phyloP scores from a whole-genome alignment of 1,140 invertebrate species.

The Frieseomelitta varia region DNA sequence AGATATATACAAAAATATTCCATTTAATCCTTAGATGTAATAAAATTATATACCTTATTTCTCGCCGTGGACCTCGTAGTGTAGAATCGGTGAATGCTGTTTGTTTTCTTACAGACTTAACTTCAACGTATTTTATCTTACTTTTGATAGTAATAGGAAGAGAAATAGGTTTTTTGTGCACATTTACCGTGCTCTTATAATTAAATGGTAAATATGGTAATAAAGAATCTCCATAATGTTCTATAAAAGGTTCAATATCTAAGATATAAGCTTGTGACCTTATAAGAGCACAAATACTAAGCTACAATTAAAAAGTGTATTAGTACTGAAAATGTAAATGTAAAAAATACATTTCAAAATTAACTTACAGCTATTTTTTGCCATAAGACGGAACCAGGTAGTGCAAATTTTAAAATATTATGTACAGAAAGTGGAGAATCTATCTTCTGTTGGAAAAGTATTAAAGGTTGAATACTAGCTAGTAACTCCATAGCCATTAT shows the following conservation, averaged over 20 bases:
- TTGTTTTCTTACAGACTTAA: slow-evolving; percentile 71
- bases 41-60: slow-evolving; percentile 74
- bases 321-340: not conserved
- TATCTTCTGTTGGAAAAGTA: slow-evolving; percentile 72
- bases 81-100: slow-evolving; percentile 77
- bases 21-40: not conserved
- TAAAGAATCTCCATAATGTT: slow-evolving; percentile 79
- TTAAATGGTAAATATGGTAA: slow-evolving; percentile 73
- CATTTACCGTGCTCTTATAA: slow-evolving; percentile 49
- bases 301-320: slow-evolving; percentile 66
- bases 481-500: slow-evolving; percentile 76
- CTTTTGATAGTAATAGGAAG: slow-evolving; percentile 79
- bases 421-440: slow-evolving; percentile 70
- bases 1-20: not conserved
- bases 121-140: slow-evolving; percentile 78
- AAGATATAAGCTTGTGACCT: slow-evolving; percentile 73
- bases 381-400: slow-evolving; percentile 76
- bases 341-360: not conserved
- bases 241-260: slow-evolving; percentile 69
- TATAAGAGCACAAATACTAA: slow-evolving; percentile 74
- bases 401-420: slow-evolving; percentile 71
- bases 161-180: slow-evolving; percentile 54
- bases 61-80: slow-evolving; percentile 74
- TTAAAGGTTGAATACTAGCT: slow-evolving; percentile 75
- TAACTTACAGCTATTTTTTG: slow-evolving; percentile 76